Percentiles rank a stretch among this genome's conserved stretches.
Evolutionary conservation across 2,113 vertebrate genomes (phyloP).

Genomic region (Elephas maximus): DNA sequence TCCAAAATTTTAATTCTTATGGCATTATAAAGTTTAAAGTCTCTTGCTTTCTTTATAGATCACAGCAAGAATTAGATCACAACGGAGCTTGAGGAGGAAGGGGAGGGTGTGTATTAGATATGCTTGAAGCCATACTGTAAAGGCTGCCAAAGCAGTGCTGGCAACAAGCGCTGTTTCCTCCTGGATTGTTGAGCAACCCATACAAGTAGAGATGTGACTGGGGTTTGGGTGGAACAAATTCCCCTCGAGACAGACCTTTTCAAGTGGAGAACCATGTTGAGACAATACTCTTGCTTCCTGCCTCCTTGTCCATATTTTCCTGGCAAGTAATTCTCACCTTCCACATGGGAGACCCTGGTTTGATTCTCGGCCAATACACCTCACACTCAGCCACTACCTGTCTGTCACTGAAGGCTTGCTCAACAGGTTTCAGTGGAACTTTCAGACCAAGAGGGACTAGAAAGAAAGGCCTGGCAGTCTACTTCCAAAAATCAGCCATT

Average conservation of each 20-base stretch:
- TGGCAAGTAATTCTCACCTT: not conserved
- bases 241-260: not conserved
- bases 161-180: not conserved
- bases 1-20: constrained; percentile 86
- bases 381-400: not conserved
- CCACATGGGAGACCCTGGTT: not conserved
- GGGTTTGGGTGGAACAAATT: not conserved
- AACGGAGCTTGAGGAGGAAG: not conserved
- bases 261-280: not conserved
- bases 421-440: too few relatives aligned
- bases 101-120: not conserved
- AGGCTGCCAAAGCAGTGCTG: not conserved
- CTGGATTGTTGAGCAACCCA: not conserved
- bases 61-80: constrained; percentile 41
- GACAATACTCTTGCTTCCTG: not conserved
- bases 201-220: not conserved
- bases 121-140: not conserved
- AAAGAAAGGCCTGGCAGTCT: not conserved
- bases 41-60: constrained; percentile 80
- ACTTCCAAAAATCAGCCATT: not conserved
- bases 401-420: not conserved
- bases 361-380: not conserved
- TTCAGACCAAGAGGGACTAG: not conserved
- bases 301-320: not conserved
- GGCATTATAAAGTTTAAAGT: constrained; percentile 82